A percentile compares a stretch with the other conserved stretches of the same genome.
Evolutionary conservation across 1,140 invertebrate genomes (phyloP).

Genomic region (Heliconius congener): DNA sequence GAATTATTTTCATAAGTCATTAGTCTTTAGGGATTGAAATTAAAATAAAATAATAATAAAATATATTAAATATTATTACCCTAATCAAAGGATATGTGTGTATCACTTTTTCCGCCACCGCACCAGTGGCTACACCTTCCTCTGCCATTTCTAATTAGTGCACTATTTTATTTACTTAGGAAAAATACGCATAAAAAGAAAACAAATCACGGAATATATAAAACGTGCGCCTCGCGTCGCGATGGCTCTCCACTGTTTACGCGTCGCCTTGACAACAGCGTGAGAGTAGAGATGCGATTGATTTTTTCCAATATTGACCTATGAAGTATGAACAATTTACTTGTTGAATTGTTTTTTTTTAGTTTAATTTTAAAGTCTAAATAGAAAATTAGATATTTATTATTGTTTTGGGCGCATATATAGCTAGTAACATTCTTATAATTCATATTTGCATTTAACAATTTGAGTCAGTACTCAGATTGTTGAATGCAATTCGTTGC

Average conservation of each 20-base stretch:
- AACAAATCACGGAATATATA: conserved; percentile 42
- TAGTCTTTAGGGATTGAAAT: background rate
- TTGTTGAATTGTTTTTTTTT: background rate
- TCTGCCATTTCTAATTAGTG: conserved; percentile 67
- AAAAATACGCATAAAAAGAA: conserved; percentile 38
- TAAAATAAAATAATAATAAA: background rate
- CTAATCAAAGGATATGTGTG: conserved; percentile 88
- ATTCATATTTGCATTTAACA: too few species aligned
- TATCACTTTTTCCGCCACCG: conserved; percentile 85
- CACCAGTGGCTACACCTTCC: conserved; percentile 63
- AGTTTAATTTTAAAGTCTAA: too few species aligned
- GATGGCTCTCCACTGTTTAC: conserved; percentile 74
- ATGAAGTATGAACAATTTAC: background rate
- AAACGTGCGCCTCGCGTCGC: conserved; percentile 47
- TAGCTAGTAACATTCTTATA: too few species aligned
- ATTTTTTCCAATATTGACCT: conserved; percentile 62
- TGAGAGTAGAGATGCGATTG: conserved; percentile 71
- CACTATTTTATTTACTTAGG: conserved; percentile 37
- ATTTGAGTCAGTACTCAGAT: too few species aligned
- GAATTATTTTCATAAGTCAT: too few species aligned
- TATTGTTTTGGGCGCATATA: too few species aligned
- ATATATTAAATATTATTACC: conserved; percentile 71
- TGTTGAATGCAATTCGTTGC: too few species aligned
- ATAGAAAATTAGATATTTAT: too few species aligned
- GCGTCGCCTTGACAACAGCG: conserved; percentile 71